Percentiles rank a stretch among this genome's conserved stretches.
Evolutionary conservation across 2,113 vertebrate genomes (phyloP).

Genomic region (Alectura lathami): DNA sequence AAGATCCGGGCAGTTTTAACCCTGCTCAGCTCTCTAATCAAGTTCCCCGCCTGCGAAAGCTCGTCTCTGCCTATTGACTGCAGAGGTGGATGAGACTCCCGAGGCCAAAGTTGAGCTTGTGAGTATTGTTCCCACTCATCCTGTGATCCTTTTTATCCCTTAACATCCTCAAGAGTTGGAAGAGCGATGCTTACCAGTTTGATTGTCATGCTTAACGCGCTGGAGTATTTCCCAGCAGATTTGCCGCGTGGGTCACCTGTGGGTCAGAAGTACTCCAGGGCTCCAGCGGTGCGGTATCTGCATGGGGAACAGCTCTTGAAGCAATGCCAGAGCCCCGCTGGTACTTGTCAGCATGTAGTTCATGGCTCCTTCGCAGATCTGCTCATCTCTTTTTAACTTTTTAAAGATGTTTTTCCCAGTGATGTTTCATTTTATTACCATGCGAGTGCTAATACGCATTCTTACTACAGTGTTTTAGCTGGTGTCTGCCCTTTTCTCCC

Average conservation of each 20-base stretch:
- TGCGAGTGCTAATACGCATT: background rate
- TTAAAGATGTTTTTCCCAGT: background rate
- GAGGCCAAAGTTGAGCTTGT: constrained; percentile 26
- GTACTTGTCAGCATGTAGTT: background rate
- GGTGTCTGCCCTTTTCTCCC: background rate
- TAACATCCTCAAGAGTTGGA: background rate
- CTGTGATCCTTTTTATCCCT: background rate
- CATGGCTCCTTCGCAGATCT: background rate
- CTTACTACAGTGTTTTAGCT: background rate
- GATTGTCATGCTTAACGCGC: background rate
- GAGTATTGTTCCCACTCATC: constrained; percentile 9
- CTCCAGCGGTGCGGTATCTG: background rate
- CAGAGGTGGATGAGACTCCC: background rate
- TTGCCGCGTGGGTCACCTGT: background rate
- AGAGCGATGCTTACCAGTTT: background rate
- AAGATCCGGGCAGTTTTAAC: constrained; percentile 55
- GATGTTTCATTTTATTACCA: background rate
- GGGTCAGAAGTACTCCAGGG: background rate
- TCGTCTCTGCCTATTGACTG: background rate
- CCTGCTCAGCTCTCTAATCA: constrained; percentile 55
- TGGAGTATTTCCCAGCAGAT: background rate
- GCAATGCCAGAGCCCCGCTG: background rate
- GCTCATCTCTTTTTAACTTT: background rate
- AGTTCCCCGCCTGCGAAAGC: constrained; percentile 19
- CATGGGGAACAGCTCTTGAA: background rate